Base-by-base conservation (phyloP, 2,888 invertebrate species). In the Criorhina ranunculi region DNA sequence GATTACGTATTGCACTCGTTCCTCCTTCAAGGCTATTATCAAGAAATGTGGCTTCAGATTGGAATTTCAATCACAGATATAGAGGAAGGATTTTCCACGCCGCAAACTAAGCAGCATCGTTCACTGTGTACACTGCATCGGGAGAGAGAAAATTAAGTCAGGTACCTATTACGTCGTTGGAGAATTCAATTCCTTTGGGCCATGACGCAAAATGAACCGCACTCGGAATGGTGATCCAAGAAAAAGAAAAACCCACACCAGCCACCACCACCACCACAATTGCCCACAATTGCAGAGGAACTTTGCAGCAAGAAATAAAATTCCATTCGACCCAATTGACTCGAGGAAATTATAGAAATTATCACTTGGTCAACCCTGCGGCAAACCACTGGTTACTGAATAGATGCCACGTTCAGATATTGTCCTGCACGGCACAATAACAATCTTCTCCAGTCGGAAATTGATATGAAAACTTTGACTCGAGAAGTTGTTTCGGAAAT, bases 21-120 rank as follows among this genome's bases (percentile, higher is more conserved):
- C 42, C 75, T 64, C 64, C 67, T 59, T 62, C 42, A 53, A 79
- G 57, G 69, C 73, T 75, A 83, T 83, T 83, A 83, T 83, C 75
- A 60, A 80, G 62, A 79, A 80, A 80, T 85, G 80, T 55, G 75
- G 64, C 83, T 69, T 79, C 79, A 64, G 73, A 75, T 79, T 75
- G 83, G 73, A 79, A 79, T 85, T 85, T 80, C 79, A 79, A 80
- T 73, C 83, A 75, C 57, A 79, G 75, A 85, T 85, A 75, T 35
- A 49, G 53, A 70, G 44, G 53, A 83, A 73, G 72, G 78, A 83
- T 78, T 82, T 67, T 66, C 67, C 53, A 78, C 72, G 67, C 82
- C 73, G 51, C 73, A 79, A 53, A 35, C 57, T 40, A 19, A 19
- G 11, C 37, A 17, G 33, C 24, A 64, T 9, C 46, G 57, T 55